Evolutionary conservation across 2,113 vertebrate species (phyloP), one percentile per base, ranked within the genome.

Genomic region (Tupaia chinensis): DNA sequence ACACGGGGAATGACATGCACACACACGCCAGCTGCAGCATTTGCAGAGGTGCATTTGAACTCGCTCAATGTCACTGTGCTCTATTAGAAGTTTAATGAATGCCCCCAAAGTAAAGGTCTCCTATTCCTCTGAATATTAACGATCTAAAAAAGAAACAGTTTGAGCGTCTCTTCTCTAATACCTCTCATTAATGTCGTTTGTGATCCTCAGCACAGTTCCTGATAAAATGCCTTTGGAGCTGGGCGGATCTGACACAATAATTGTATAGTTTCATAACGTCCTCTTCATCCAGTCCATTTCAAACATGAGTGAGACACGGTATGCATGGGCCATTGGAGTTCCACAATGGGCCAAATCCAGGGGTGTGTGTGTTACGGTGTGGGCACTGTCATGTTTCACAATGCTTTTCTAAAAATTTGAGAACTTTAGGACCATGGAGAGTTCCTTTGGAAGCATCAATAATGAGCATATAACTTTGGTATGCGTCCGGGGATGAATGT

Each of bases 191-290:
- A 27, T 5, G 10, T 3, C 16, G 2, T 53, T n/a, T 74, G 79
- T 84, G 34, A 90, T 9, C 0, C 15, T 44, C 9, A 54, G 4
- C 5, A 3, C 0, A 16, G 22, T 9, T 11, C 3, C 8, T 5
- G 56, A n/a, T 0, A 25, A 70, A 32, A 23, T 0, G 3, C 9
- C 32, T 63, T 70, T 8, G 14, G 23, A 29, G 65, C 2, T 3
- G 1, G 32, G 9, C 0, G 3, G 0, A 1, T 53, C 29, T 12
- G 16, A 69, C 2, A 1, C 44, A 9, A 3, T 12, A 5, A 29
- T 14, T 3, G 0, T 9, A 13, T 16, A 1, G 19, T 56, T 69
- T n/a, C 1, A 0, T 0, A 17, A 2, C 3, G 3, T 3, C 7
- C 34, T 76, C 61, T 19, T 14, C 1, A 5, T 4, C 1, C 4